Base-by-base conservation (phyloP, 2,113 vertebrate species). In the Aplodontia rufa region DNA sequence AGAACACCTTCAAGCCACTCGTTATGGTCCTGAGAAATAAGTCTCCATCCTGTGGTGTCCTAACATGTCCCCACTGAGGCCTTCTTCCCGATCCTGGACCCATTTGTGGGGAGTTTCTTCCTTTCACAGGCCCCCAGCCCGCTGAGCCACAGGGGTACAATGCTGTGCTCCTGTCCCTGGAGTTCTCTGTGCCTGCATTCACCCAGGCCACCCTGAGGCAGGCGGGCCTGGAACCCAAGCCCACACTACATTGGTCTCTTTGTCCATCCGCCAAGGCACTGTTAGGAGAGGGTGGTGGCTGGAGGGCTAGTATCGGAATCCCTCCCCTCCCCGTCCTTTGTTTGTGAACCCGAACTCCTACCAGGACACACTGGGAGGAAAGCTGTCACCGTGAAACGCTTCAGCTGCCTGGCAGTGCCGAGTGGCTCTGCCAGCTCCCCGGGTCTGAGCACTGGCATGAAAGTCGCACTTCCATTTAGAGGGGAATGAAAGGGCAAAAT, bases 301-400 rank as follows among this genome's bases (percentile, higher is more conserved):
- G 55, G 91, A 89, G n/a, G 0, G 20, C 51, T 53, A 80, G 79
- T 87, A 94, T 90, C 5, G 13, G 80, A 93, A 62, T 60, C 87
- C 22, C 55, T 91, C 89, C 69, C 85, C 86, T 96, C 95, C 85
- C 53, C 16, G 3, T 75, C 71, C 45, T 94, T 93, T 96, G 82
- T 86, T 91, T 95, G 60, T 97, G 88, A 89, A 72, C 85, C 95
- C 90, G 53, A 93, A 90, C 90, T 94, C 91, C 94, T 96, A 96
- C 78, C 17, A 11, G 74, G 88, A 94, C 93, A 69, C 87, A 60
- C 2, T 91, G 93, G 93, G 94, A 97, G 96, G 94, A 97, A 98
- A 95, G 93, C 95, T 87, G 97, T 91, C 96, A 92, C 84, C 13
- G 3, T 96, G 82, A 96, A 94, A 96, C 66, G 40, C 47, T 90